Evolutionary conservation across 2,888 invertebrate species (phyloP).

Genomic region (Maniola hyperantus): DNA sequence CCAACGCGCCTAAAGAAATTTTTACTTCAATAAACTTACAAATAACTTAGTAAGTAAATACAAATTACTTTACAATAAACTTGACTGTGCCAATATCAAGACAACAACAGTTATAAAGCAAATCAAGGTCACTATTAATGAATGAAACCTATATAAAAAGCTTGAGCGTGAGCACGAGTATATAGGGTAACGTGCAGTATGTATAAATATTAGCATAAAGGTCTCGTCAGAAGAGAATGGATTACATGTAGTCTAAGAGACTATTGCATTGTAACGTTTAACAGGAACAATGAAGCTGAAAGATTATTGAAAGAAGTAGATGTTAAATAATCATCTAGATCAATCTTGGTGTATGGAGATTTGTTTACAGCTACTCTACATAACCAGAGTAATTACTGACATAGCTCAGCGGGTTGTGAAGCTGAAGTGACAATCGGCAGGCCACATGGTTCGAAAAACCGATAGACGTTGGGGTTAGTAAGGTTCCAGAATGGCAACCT

Average conservation of each 20-base stretch:
- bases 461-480: too few species aligned
- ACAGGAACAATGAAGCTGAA: neutral
- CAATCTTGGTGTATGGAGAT: too few species aligned
- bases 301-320: neutral
- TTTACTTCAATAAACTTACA: neutral
- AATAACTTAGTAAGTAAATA: neutral
- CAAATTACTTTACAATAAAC: neutral
- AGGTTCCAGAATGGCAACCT: too few species aligned
- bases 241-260: slow-evolving; percentile 46
- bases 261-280: neutral
- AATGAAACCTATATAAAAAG: slow-evolving; percentile 20
- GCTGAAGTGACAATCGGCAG: too few species aligned
- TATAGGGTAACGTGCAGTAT: slow-evolving; percentile 41
- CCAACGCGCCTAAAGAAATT: too few species aligned
- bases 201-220: slow-evolving; percentile 54
- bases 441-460: too few species aligned
- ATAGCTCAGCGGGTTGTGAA: too few species aligned
- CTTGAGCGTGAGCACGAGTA: slow-evolving; percentile 22
- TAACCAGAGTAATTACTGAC: too few species aligned
- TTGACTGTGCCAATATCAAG: neutral
- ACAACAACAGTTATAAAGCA: slow-evolving; percentile 23
- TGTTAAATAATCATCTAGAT: too few species aligned
- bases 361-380: too few species aligned
- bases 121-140: slow-evolving; percentile 21
- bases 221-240: slow-evolving; percentile 63